Conservation (phyloP, 2,113 vertebrate species). For the Eonycteris spelaea region DNA sequence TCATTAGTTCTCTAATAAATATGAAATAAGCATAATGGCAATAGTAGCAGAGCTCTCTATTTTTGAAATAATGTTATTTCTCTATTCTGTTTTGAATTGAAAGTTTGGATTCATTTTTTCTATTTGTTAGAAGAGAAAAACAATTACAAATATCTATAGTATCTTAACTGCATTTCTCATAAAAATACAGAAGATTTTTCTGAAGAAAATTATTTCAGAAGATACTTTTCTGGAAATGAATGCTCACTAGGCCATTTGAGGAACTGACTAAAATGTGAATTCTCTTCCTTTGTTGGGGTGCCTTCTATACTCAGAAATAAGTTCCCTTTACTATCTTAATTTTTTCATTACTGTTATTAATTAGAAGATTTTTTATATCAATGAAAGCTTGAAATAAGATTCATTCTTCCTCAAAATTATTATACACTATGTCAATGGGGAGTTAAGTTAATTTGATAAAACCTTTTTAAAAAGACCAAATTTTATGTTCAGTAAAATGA, state of each 20-base stretch:
- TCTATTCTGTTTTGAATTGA: neutral
- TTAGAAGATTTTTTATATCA: conserved; percentile 23
- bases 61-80: neutral
- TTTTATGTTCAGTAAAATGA: conserved; percentile 30
- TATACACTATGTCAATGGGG: neutral
- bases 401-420: neutral
- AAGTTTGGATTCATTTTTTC: neutral
- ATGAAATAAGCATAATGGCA: neutral
- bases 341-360: conserved; percentile 36
- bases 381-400: conserved; percentile 15
- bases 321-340: conserved; percentile 22
- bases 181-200: neutral
- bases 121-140: neutral
- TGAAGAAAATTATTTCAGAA: neutral
- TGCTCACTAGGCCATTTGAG: neutral
- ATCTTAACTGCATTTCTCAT: neutral
- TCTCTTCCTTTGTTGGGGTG: neutral
- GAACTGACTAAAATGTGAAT: neutral
- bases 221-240: neutral
- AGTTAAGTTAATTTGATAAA: conserved; percentile 34
- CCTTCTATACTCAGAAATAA: neutral
- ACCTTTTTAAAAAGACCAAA: conserved; percentile 7
- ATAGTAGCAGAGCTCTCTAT: neutral
- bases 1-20: neutral
- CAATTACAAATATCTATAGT: neutral